Evolutionary conservation across 2,797 vertebrate genomes (phyloP).

Genomic region (Pangasius sanitwongsei): DNA sequence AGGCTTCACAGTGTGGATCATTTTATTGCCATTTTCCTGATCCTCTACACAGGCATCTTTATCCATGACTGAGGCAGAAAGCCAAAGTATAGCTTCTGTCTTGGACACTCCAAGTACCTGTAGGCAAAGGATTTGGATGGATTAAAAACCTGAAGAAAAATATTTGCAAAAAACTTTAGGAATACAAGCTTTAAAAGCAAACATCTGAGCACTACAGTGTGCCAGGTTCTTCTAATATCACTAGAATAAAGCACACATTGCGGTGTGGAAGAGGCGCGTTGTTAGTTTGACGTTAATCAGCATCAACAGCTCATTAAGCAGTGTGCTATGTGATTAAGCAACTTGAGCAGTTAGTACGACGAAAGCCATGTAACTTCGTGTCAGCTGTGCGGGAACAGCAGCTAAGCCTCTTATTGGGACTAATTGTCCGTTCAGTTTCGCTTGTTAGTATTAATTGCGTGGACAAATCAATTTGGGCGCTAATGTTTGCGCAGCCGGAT

Average conservation of each 20-base stretch:
- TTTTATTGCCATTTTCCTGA: slow-evolving; percentile 79
- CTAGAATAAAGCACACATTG: not conserved
- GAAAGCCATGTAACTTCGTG: not conserved
- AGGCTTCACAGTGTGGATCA: slow-evolving; percentile 68
- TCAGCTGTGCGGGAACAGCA: not conserved
- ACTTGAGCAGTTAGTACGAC: not conserved
- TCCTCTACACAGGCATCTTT: slow-evolving; percentile 78
- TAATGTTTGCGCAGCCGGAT: not conserved
- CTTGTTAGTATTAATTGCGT: not conserved
- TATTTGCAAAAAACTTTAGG: not conserved
- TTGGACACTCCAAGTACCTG: slow-evolving; percentile 51
- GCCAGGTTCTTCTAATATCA: not conserved
- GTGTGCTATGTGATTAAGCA: not conserved
- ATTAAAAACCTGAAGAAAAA: not conserved
- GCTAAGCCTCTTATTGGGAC: not conserved
- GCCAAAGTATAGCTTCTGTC: slow-evolving; percentile 54
- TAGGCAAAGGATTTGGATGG: not conserved
- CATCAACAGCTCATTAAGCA: not conserved
- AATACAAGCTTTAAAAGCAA: not conserved
- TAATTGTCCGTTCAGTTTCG: not conserved
- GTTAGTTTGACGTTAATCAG: not conserved
- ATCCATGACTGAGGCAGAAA: slow-evolving; percentile 82
- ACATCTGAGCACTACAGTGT: not conserved
- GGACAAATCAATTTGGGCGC: not conserved
- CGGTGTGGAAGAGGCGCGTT: not conserved